Base-by-base conservation (phyloP, 1,140 invertebrate species). In the Platyura marginata region DNA sequence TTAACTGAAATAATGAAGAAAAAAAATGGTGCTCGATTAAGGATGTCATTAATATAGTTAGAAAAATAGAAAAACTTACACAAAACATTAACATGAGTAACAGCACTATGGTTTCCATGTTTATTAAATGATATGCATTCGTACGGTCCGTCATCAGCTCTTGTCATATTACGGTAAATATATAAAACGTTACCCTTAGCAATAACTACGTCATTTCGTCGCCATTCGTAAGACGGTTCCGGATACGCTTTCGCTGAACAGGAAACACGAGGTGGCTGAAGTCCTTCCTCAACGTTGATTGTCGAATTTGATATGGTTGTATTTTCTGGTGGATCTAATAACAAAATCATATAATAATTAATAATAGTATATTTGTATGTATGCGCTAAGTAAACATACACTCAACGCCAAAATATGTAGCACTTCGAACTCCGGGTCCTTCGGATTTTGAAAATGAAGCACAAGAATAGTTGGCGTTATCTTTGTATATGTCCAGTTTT, bases 401-500 rank as follows among this genome's bases (percentile, higher is more conserved):
- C 67, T 92, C 86, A 18, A 91, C 84, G 32, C 77, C 75, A 48
- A 92, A 85, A 52, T 76, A 72, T 10, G 83, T 87, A 20, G 74
- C 79, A 53, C 80, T 85, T 43, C 75, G 75, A 32, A 90, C 83
- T 1, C 78, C 77, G 1, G 68, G 61, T 1, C 79, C 81, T 9
- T 78, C 77, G 2, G 59, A 53, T 57, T 90, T 91, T 4, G 67
- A 63, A 10, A 74, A 81, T 41, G 83, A 87, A 40, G 74, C 65
- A 60, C 88, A 93, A 18, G 80, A 84, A 57, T 90, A 92, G 56
- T 81, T 80, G 10, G 79, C 79, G 49, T 81, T 82, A 59, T 88
- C 82, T 3, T 70, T 65, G 16, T 73, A 62, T 16, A 82, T 73
- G 50, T 88, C 79, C 34, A 93, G 67, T 48, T 77, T 73, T 34